Evolutionary conservation across 53 echinoderm and acorn worm genomes (phyloP), one percentile per base, ranked within the genome.

Genomic region (Stichopus horrens): DNA sequence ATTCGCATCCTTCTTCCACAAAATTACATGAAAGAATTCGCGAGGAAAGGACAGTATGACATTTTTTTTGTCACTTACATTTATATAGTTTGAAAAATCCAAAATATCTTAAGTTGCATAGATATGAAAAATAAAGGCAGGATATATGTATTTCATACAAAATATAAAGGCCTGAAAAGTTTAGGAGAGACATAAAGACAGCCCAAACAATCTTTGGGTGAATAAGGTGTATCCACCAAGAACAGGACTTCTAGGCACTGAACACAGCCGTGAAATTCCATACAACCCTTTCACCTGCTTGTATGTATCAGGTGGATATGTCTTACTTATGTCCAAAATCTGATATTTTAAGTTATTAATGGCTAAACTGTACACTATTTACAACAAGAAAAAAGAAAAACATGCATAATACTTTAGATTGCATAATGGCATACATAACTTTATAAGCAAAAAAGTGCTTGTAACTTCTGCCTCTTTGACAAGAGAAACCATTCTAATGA

Each of bases 61-160:
- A 37, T 37, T 37, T 37, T 37, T 37, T 37, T 37, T 37, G n/a
- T 37, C 37, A 37, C 37, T 37, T 37, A 37, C 37, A 37, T 2
- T 37, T 37, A 37, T 37, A 37, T 37, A 37, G 37, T 37, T 37
- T 37, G 37, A 37, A 37, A 37, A 37, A 37, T 37, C 37, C 63
- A 13, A 63, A 63, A 13, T 63, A 13, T 16, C 63, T 63, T 13
- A 71, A 21, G 14, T 71, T 71, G 71, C 71, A 71, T 71, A 71
- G 71, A 71, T 71, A 71, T 7, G 19, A 71, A 71, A 71, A 71
- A 7, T 71, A 7, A 71, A 71, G 71, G 71, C 71, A 71, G 71
- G 71, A 71, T 16, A 37, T 37, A 71, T 71, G 71, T 71, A 71
- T 71, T 71, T 71, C 71, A 71, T 71, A 71, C 71, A 71, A 71